Evolutionary conservation across 2,113 vertebrate species (phyloP), one percentile per base, ranked within the genome.

Genomic region (Puma concolor): DNA sequence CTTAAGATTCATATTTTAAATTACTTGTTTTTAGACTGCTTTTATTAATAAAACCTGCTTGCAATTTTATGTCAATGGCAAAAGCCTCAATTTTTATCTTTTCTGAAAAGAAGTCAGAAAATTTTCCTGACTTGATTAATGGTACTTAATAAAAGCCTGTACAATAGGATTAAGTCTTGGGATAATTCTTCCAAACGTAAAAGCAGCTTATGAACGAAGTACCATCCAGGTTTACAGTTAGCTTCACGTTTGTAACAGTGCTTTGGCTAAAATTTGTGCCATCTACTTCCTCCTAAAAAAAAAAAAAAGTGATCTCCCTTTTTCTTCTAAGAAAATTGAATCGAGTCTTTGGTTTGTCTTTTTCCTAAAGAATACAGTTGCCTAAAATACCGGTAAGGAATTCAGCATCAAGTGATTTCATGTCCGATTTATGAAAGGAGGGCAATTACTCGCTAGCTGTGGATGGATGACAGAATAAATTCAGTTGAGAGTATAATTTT

Each of bases 331-430:
- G 67, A 95, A 97, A 92, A 48, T 81, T 57, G 41, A 97, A 69
- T 60, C 76, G 1, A 92, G 69, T 84, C 76, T 84, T 97, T 97
- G 72, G 19, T 84, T 97, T 97, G 66, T 96, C 95, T 94, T 93
- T 98, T 98, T 98, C 91, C 88, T 98, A 85, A 97, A 97, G 72
- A 96, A 83, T 94, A 44, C 67, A 27, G 87, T 91, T 93, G 50
- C 96, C 50, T 71, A 92, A 97, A 94, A 96, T 90, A 38, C 82
- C 98, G 96, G 38, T 97, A 98, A 98, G 98, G 97, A 97, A 98
- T 98, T 98, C 64, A 97, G 71, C 33, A 94, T 63, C 36, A 95
- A 97, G 91, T 97, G 52, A 81, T 97, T 98, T 97, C 91, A 80
- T 91, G 95, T 94, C 88, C 7, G 69, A 85, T 97, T 98, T 90